phyloP scores from a whole-genome alignment of 2,113 vertebrate genomes.

The Gopherus flavomarginatus region DNA sequence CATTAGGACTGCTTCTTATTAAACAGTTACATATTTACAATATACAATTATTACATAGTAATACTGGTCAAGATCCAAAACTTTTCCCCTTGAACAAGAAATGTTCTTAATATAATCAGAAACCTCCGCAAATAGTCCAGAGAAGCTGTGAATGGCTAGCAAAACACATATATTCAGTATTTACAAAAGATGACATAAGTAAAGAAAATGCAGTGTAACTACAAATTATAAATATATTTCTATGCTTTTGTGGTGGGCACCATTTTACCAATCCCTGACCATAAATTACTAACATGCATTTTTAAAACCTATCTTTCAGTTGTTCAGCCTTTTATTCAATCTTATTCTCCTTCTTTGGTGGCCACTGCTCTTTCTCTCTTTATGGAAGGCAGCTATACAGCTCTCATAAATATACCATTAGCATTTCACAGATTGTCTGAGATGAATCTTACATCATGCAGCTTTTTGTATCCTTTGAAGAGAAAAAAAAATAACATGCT shows the following conservation, averaged over 20 bases:
- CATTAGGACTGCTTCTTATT: not conserved
- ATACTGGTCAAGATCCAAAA: not conserved
- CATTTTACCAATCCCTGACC: not conserved
- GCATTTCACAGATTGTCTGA: not conserved
- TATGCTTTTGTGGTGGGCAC: not conserved
- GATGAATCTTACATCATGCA: not conserved
- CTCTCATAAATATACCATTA: not conserved
- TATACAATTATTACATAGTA: not conserved
- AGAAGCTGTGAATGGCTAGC: not conserved
- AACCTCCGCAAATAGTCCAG: not conserved
- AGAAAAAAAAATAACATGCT: not conserved
- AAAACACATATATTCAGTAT: not conserved
- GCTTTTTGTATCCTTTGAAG: not conserved
- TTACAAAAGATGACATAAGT: not conserved
- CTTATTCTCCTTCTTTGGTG: not conserved
- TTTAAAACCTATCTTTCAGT: not conserved
- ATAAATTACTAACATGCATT: not conserved
- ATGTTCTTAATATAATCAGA: not conserved
- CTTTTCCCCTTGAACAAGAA: not conserved
- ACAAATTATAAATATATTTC: not conserved
- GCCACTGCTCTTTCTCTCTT: not conserved
- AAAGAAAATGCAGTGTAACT: not conserved
- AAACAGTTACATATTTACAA: not conserved
- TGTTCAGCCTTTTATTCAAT: not conserved
- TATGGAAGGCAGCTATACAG: not conserved